Evolutionary conservation across 2,888 invertebrate genomes (phyloP), one percentile per base, ranked within the genome.

Genomic region (Parnassius mnemosyne): DNA sequence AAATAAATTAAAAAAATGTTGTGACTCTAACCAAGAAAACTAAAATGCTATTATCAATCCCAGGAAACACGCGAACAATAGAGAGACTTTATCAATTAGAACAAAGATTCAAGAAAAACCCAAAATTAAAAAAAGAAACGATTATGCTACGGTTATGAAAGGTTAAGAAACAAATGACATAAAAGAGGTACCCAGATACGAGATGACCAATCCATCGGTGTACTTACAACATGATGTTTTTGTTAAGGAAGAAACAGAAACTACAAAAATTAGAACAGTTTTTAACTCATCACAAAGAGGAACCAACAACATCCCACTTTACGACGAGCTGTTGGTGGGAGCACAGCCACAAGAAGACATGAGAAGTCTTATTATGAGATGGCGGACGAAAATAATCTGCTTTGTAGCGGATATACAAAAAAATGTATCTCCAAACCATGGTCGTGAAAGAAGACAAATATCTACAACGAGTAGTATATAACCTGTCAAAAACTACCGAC

Each of bases 81-180:
- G 70, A 60, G 25, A 69, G 72, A 69, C 64, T 72, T 25, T 13
- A 61, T 20, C 67, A 64, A 60, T 52, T 69, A 60, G 69, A 72
- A 64, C 65, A 47, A 41, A 1, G 25, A 25, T 25, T 25, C 25
- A 25, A 25, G 25, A 25, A 25, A 25, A 25, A 25, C 25, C 25
- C 25, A 7, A 46, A 57, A 3, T n/a, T 64, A 16, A 60, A 56
- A n/a, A n/a, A n/a, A n/a, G n/a, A 20, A 20, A 57, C 51, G 60
- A 54, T 1, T 64, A 64, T 25, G 44, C 42, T 3, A 50, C 43
- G 2, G 56, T 60, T 5, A 56, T 63, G 13, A 44, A 63, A 16
- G 64, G 60, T 57, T 64, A 59, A 42, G 10, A 25, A 25, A 2
- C 25, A 57, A n/a, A 46, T 7, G 10, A 44, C 55, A 58, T 47